Evolutionary conservation across 2,888 invertebrate genomes (phyloP).

Genomic region (Drosophila meridionalis): DNA sequence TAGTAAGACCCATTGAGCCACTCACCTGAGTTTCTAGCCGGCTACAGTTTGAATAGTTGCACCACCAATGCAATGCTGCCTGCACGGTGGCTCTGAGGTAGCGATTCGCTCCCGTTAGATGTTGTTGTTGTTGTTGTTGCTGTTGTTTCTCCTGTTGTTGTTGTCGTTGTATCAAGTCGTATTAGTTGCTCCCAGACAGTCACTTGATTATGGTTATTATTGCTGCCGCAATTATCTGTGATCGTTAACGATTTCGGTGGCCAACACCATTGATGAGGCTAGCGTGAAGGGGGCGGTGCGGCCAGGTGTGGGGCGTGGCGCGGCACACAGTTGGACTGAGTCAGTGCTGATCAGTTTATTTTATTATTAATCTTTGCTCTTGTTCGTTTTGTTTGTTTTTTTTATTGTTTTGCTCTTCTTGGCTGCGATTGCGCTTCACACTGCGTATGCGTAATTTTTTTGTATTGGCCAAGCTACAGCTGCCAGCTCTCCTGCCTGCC

Average conservation of each 20-base stretch:
- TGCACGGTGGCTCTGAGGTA: slow-evolving; percentile 43
- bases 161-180: background rate
- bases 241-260: slow-evolving; percentile 11
- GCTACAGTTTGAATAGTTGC: slow-evolving; percentile 69
- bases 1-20: background rate
- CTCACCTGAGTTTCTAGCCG: slow-evolving; percentile 73
- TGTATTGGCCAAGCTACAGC: slow-evolving; percentile 59
- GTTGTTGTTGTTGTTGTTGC: background rate
- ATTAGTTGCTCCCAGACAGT: background rate
- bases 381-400: slow-evolving; percentile 10
- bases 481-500: slow-evolving; percentile 24
- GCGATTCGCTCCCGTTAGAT: slow-evolving; percentile 2
- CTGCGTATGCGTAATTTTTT: slow-evolving; percentile 73
- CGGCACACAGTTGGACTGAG: slow-evolving; percentile 26
- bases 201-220: slow-evolving; percentile 1
- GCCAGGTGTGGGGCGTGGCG: slow-evolving; percentile 5
- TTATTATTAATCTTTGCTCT: slow-evolving; percentile 43
- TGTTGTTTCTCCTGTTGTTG: background rate
- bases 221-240: slow-evolving; percentile 5
- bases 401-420: slow-evolving; percentile 23
- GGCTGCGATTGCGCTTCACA: slow-evolving; percentile 57
- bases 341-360: slow-evolving; percentile 39
- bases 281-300: background rate
- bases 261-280: slow-evolving; percentile 36
- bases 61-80: slow-evolving; percentile 46